Base-by-base conservation (phyloP, 2,888 invertebrate genomes). In the Pemphredon lugubris region DNA sequence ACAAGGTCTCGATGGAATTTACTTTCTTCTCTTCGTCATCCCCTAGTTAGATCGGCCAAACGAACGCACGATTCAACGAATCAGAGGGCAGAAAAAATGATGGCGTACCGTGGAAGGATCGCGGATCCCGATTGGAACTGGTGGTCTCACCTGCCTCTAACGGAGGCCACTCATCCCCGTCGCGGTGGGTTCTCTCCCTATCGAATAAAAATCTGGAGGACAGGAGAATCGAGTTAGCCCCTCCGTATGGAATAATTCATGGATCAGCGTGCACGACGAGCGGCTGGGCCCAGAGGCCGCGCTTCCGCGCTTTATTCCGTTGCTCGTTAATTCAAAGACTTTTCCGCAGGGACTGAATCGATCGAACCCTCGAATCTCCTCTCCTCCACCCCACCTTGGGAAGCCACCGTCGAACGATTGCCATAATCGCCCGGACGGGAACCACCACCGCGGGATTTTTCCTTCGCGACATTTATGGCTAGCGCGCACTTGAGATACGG, bases 291-390 rank as follows among this genome's bases (percentile, higher is more conserved):
- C 53, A 50, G 34, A 21, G 45, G 37, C 40, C 34, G 59, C 55
- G 72, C 80, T 80, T 80, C 80, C 82, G 79, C 71, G 79, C 82
- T 81, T 81, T 80, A 81, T 81, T 69, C 70, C 60, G 26, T 34
- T 53, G 73, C 80, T 80, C 73, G 76, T 80, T 80, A 82, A 80
- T 80, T 80, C 82, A 73, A 40, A 7, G 48, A 69, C 73, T 66
- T 53, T 69, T 67, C 70, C 55, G 39, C 23, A n/a, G n/a, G 18
- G 65, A 63, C 65, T 44, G 63, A 74, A 64, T 70, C 65, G 75
- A n/a, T n/a, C n/a, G n/a, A n/a, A n/a, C n/a, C n/a, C n/a, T n/a
- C n/a, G n/a, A n/a, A n/a, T n/a, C n/a, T n/a, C n/a, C 18, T 26
- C 58, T 59, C 14, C 57, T 45, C 59, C n/a, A n/a, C n/a, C n/a